Percentiles rank a stretch among this genome's conserved stretches.
Evolutionary conservation across 2,888 invertebrate species (phyloP).

Genomic region (Tholera decimalis): DNA sequence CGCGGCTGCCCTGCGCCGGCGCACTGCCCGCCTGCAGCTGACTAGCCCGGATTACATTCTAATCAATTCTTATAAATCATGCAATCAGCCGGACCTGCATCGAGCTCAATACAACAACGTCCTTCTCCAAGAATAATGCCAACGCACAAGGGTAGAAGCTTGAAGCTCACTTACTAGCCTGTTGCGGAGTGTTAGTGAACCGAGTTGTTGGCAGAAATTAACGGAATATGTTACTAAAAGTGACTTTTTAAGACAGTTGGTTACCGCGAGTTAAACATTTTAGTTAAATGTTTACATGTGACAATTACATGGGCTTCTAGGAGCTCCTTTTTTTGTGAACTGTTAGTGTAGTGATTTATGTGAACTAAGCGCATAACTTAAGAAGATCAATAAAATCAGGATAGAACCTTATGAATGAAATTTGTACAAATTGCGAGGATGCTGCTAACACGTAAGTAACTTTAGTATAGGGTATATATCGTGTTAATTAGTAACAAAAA

Average conservation of each 20-base stretch:
- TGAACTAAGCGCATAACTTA: background rate
- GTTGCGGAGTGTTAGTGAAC: slow-evolving; percentile 39
- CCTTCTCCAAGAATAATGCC: slow-evolving; percentile 33
- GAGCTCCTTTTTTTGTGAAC: background rate
- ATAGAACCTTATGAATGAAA: background rate
- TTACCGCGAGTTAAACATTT: slow-evolving; percentile 4
- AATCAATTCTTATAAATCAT: slow-evolving; percentile 72
- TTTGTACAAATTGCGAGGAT: background rate
- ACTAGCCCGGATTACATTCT: slow-evolving; percentile 60
- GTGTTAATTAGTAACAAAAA: background rate
- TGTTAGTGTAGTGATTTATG: slow-evolving; percentile 29
- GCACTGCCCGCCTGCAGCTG: slow-evolving; percentile 49
- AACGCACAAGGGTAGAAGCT: slow-evolving; percentile 38
- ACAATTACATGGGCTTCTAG: slow-evolving; percentile 2
- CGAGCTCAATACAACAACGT: slow-evolving; percentile 52
- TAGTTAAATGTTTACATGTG: background rate
- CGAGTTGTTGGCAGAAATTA: slow-evolving; percentile 4
- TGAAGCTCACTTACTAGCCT: slow-evolving; percentile 25
- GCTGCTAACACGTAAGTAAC: slow-evolving; percentile 31
- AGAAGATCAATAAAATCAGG: background rate
- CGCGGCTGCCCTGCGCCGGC: slow-evolving; percentile 63
- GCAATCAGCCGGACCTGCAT: slow-evolving; percentile 67
- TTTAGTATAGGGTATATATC: background rate
- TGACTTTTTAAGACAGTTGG: slow-evolving; percentile 14
- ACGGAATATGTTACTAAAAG: slow-evolving; percentile 14